Evolutionary conservation across 2,797 vertebrate genomes (phyloP).

Genomic region (Mycteria americana): DNA sequence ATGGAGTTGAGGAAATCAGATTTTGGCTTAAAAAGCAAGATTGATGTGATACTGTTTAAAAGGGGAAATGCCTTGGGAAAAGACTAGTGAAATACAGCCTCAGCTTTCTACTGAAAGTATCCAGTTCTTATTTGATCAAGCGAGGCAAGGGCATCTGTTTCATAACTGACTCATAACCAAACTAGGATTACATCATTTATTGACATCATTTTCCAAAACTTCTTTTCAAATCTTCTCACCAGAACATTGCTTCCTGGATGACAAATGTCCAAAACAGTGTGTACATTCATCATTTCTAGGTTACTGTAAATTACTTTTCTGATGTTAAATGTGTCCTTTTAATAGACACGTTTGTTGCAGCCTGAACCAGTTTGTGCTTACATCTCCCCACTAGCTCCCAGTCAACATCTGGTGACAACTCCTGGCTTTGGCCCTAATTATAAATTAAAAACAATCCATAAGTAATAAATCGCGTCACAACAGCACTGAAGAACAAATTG

Average conservation of each 20-base stretch:
- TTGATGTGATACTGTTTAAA: neutral
- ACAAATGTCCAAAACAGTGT: neutral
- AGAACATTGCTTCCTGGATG: neutral
- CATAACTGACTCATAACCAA: neutral
- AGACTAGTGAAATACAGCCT: neutral
- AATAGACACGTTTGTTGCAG: neutral
- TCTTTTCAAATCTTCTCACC: neutral
- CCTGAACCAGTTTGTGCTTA: neutral
- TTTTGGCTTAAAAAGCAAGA: neutral
- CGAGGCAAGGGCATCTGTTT: neutral
- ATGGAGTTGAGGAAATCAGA: neutral
- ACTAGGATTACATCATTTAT: neutral
- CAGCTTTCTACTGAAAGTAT: neutral
- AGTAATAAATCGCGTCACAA: neutral
- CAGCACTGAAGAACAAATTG: neutral
- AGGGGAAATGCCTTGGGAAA: neutral
- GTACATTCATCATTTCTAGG: neutral
- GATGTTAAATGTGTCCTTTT: neutral
- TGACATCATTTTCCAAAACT: neutral
- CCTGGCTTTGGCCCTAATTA: neutral
- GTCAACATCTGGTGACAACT: neutral
- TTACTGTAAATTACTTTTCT: neutral
- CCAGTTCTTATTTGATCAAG: neutral
- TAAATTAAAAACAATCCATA: neutral
- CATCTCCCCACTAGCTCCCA: neutral